Percentiles rank a stretch among this genome's conserved stretches.
Evolutionary conservation across 1,140 invertebrate genomes (phyloP).

Genomic region (Neodiprion pinetum): DNA sequence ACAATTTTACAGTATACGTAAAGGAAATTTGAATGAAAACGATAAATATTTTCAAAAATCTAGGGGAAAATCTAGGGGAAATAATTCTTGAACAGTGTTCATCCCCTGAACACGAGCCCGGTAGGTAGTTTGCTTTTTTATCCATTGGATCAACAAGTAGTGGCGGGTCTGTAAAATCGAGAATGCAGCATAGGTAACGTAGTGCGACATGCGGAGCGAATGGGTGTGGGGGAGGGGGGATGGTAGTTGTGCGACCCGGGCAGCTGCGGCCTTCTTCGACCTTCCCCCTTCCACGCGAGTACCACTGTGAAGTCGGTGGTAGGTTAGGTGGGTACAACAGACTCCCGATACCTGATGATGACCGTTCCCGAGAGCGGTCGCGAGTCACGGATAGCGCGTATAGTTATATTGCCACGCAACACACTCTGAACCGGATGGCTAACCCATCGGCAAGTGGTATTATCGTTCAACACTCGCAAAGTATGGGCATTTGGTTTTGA

Average conservation of each 20-base stretch:
- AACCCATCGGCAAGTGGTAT: not conserved
- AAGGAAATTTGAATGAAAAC: not conserved
- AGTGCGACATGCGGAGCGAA: not conserved
- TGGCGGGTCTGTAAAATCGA: not conserved
- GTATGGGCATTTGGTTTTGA: not conserved
- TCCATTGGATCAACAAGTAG: not conserved
- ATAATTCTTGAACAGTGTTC: too few species aligned
- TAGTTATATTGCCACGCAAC: not conserved
- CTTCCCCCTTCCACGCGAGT: conserved; percentile 36
- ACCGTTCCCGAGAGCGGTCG: too few species aligned
- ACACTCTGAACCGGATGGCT: not conserved
- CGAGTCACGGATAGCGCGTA: too few species aligned
- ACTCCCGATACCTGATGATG: too few species aligned
- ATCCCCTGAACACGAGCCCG: too few species aligned
- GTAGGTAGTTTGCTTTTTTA: not conserved
- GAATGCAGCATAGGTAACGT: not conserved
- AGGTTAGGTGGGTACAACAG: too few species aligned
- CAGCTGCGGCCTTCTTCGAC: conserved; percentile 47
- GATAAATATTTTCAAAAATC: too few species aligned
- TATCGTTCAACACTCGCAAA: not conserved
- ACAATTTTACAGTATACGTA: too few species aligned
- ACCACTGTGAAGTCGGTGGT: not conserved
- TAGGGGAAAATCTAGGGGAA: too few species aligned
- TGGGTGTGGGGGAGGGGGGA: not conserved
- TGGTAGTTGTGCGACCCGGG: conserved; percentile 1